Conservation (phyloP, 2,113 vertebrate species). For the Emberiza fucata region DNA sequence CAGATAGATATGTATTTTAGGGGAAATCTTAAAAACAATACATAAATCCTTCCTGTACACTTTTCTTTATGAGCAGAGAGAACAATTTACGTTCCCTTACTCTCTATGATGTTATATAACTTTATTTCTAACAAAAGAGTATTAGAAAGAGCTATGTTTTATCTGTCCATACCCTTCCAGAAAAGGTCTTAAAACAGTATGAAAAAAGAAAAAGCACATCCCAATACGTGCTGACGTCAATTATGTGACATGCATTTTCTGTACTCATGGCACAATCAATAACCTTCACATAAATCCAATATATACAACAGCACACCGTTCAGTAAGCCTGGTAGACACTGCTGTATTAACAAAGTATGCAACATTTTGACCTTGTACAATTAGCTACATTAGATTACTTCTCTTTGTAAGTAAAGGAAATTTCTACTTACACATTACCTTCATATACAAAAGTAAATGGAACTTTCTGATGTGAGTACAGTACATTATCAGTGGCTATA, state of each 20-base stretch:
- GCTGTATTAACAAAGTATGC: background rate
- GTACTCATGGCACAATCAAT: background rate
- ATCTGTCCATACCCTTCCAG: background rate
- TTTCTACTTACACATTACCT: background rate
- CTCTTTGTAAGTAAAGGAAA: background rate
- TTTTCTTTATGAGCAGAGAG: background rate
- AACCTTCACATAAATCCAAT: background rate
- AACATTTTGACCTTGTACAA: background rate
- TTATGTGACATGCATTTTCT: background rate
- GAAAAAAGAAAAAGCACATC: background rate
- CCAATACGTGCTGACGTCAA: accelerated
- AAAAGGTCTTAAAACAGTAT: background rate
- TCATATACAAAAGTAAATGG: background rate
- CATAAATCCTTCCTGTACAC: background rate
- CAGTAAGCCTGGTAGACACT: background rate
- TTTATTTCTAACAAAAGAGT: background rate
- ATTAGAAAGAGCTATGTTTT: background rate
- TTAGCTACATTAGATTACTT: background rate
- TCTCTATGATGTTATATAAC: background rate
- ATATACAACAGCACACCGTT: background rate
- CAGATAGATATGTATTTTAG: background rate
- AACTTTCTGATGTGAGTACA: background rate
- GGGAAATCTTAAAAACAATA: background rate
- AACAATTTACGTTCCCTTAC: background rate
- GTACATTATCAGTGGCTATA: background rate